phyloP scores from a whole-genome alignment of 2,113 vertebrate species.

The Telmatochromis brachygnathus region DNA sequence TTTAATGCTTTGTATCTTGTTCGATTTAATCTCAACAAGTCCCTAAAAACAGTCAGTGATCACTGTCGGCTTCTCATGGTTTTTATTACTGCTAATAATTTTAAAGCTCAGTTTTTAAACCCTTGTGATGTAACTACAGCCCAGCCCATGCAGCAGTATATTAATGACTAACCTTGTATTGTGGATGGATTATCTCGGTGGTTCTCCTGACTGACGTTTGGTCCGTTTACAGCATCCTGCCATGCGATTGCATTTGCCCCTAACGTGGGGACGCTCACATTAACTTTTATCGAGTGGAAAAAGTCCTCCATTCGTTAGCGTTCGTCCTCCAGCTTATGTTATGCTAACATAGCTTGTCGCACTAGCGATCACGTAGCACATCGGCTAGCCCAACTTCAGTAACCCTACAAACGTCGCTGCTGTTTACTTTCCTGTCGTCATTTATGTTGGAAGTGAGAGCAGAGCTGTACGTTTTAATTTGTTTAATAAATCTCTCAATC shows the following conservation, averaged over 20 bases:
- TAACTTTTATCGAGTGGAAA: background rate
- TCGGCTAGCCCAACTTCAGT: background rate
- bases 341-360: background rate
- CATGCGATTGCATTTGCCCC: background rate
- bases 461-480: background rate
- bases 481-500: background rate
- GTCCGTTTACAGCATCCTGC: background rate
- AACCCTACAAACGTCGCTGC: background rate
- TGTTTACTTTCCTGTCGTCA: background rate
- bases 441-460: background rate
- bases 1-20: background rate
- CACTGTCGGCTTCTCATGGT: accelerated
- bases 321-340: background rate
- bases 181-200: background rate
- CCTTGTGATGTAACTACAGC: accelerated
- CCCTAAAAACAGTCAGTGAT: background rate
- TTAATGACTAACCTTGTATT: background rate
- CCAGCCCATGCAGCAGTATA: background rate
- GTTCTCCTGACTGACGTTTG: background rate
- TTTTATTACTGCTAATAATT: accelerated
- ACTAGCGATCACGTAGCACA: background rate
- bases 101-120: background rate
- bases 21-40: accelerated
- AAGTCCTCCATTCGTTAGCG: accelerated
- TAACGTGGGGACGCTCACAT: background rate